Conservation (phyloP, 2,797 vertebrate genomes). For the Acipenser oxyrinchus region DNA sequence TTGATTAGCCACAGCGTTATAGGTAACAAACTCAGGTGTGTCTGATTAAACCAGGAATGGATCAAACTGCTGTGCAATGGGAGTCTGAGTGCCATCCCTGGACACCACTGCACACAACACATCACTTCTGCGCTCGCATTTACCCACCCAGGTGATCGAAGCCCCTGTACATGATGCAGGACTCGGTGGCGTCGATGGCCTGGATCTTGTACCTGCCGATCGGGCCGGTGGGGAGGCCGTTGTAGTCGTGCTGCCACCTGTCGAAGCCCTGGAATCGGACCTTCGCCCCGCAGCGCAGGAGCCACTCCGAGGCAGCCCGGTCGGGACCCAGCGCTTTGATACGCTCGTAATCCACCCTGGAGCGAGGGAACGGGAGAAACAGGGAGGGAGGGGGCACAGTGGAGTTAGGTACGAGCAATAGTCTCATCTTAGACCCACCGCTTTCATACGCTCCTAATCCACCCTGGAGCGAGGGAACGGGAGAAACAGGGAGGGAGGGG, state of each 20-base stretch:
- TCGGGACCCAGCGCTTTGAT: slow-evolving; percentile 79
- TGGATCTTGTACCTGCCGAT: slow-evolving; percentile 78
- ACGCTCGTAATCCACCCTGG: slow-evolving; percentile 84
- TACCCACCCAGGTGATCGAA: slow-evolving; percentile 84
- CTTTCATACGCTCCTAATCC: slow-evolving; percentile 79
- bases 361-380: background rate
- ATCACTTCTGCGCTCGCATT: too few relatives aligned
- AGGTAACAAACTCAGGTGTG: too few relatives aligned
- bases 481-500: too few relatives aligned
- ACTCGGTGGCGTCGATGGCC: slow-evolving; percentile 81
- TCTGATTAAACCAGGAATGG: too few relatives aligned
- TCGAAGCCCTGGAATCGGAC: slow-evolving; percentile 79
- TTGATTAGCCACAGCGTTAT: too few relatives aligned
- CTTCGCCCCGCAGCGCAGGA: slow-evolving; percentile 83
- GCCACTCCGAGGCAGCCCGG: slow-evolving; percentile 87
- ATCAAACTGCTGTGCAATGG: too few relatives aligned
- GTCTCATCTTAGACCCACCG: slow-evolving; percentile 50
- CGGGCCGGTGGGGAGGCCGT: slow-evolving; percentile 75
- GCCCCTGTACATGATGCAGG: slow-evolving; percentile 90
- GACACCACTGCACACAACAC: too few relatives aligned
- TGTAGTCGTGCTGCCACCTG: slow-evolving; percentile 87
- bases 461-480: slow-evolving; percentile 27
- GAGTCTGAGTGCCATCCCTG: too few relatives aligned
- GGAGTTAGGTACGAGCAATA: too few relatives aligned
- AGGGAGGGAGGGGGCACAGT: too few relatives aligned